A percentile compares a stretch with the other conserved stretches of the same genome.
Evolutionary conservation across 2,888 invertebrate species (phyloP).

Genomic region (Meta bourneti): DNA sequence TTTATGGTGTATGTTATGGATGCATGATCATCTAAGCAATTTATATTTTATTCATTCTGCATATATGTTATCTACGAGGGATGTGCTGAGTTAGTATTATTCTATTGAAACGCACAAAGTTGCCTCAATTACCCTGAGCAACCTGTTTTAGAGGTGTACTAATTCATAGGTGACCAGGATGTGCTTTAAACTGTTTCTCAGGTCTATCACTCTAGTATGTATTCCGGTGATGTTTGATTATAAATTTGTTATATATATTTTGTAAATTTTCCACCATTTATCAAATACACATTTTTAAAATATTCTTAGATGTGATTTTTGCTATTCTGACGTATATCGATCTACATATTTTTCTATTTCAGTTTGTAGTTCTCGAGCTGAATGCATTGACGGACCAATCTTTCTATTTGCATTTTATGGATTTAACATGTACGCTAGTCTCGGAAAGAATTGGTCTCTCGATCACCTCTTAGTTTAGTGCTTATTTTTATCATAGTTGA

Average conservation of each 20-base stretch:
- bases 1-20: slow-evolving; percentile 16
- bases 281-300: slow-evolving; percentile 40
- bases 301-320: slow-evolving; percentile 48
- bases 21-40: neutral
- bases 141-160: slow-evolving; percentile 54
- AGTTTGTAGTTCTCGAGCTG: slow-evolving; percentile 28
- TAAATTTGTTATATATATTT: slow-evolving; percentile 12
- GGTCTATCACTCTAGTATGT: slow-evolving; percentile 28
- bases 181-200: slow-evolving; percentile 44
- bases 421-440: slow-evolving; percentile 25
- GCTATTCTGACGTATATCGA: slow-evolving; percentile 21
- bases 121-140: slow-evolving; percentile 5
- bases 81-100: slow-evolving; percentile 53
- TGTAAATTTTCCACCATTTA: slow-evolving; percentile 42
- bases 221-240: slow-evolving; percentile 56
- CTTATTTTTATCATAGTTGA: slow-evolving; percentile 21
- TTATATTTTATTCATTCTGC: neutral
- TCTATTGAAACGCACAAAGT: slow-evolving; percentile 64
- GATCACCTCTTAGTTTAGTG: neutral
- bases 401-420: slow-evolving; percentile 16
- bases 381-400: slow-evolving; percentile 10
- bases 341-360: slow-evolving; percentile 19
- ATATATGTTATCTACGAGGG: slow-evolving; percentile 26
- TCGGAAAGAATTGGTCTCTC: slow-evolving; percentile 22
- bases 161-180: slow-evolving; percentile 34